Conservation (phyloP, 1,140 invertebrate species). For the Heliconius hewitsoni region DNA sequence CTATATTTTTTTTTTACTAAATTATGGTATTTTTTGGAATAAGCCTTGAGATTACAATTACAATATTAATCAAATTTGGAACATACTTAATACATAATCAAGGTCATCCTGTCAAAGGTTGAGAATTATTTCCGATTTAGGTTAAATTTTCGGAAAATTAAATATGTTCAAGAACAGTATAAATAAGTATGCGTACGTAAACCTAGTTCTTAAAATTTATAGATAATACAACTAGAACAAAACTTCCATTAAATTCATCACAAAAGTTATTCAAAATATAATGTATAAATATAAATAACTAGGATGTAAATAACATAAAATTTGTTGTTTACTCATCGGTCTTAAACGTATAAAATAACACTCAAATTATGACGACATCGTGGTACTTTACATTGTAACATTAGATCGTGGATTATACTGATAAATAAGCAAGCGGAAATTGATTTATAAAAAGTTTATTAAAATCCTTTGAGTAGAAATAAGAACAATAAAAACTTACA, state of each 20-base stretch:
- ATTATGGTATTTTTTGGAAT: background rate
- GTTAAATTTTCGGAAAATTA: too few species aligned
- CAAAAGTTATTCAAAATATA: background rate
- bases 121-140: background rate
- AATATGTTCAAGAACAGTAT: too few species aligned
- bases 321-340: background rate
- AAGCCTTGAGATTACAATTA: background rate
- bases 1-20: background rate
- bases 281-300: background rate
- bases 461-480: background rate
- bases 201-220: too few species aligned
- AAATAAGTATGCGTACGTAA: too few species aligned
- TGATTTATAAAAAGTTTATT: background rate
- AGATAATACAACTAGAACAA: too few species aligned
- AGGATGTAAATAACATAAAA: background rate
- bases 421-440: background rate
- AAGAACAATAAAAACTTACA: slow-evolving; percentile 38
- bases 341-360: slow-evolving; percentile 1
- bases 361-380: background rate
- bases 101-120: slow-evolving; percentile 4
- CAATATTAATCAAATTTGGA: background rate
- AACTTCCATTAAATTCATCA: background rate
- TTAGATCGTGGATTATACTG: background rate
- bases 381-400: background rate
- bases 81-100: background rate